Percentiles rank a stretch among this genome's conserved stretches.
Conservation (phyloP, 2,888 invertebrate genomes). For the Sphaeridia pumilis region DNA sequence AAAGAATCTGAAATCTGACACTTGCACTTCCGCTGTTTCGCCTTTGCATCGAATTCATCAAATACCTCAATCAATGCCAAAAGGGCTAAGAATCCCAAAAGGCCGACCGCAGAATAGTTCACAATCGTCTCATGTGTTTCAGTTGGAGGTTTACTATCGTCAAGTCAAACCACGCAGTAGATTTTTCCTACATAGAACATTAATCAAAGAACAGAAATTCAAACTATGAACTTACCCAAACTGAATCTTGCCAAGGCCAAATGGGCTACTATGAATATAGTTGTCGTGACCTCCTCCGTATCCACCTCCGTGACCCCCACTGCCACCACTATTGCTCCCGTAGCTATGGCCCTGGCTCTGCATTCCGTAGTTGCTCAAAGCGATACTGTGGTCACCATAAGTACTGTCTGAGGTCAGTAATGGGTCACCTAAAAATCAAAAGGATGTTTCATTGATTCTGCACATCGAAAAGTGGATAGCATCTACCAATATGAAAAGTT, state of each 20-base stretch:
- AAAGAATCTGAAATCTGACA: no score
- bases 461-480: background rate
- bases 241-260: background rate
- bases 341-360: no score
- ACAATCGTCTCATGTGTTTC: conserved; percentile 12
- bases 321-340: no score
- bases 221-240: background rate
- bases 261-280: background rate
- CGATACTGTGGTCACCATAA: background rate
- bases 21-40: no score
- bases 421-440: no score
- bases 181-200: background rate
- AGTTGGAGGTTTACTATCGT: background rate
- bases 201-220: no score
- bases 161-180: background rate
- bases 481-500: background rate
- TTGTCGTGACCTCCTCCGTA: background rate
- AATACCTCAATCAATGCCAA: conserved; percentile 29
- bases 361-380: background rate
- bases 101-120: conserved; percentile 30
- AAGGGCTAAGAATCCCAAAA: conserved; percentile 29
- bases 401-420: background rate
- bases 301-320: background rate
- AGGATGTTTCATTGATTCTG: background rate
- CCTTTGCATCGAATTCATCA: no score